Percentiles rank a stretch among this genome's conserved stretches.
Evolutionary conservation across 92 coral and sea anemone genomes (phyloP).

Genomic region (Phenganax stokvisi): DNA sequence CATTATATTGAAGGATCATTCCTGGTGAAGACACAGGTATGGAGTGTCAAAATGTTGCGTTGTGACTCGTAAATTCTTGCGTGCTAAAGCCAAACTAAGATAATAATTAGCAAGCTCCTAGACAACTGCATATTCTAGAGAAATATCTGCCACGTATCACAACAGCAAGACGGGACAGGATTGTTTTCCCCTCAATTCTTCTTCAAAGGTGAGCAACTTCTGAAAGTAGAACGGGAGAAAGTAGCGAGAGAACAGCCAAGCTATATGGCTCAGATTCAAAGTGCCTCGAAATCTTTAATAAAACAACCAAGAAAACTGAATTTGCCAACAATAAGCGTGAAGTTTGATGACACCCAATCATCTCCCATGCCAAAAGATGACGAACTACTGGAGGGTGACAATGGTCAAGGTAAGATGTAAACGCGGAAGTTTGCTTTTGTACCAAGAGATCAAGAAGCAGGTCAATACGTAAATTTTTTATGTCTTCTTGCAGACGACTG

Average conservation of each 20-base stretch:
- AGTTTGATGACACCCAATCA: constrained; percentile 30
- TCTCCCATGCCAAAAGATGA: constrained; percentile 31
- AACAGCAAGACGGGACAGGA: neutral
- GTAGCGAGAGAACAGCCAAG: constrained; percentile 34
- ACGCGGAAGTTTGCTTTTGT: neutral
- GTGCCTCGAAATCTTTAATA: constrained; percentile 24
- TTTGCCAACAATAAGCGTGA: constrained; percentile 24
- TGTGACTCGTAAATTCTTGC: constrained; percentile 31
- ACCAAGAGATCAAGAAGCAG: neutral
- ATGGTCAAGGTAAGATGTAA: constrained; percentile 15
- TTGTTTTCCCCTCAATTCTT: neutral
- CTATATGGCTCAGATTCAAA: constrained; percentile 27
- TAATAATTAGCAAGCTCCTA: neutral
- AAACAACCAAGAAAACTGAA: constrained; percentile 24
- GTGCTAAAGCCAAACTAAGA: neutral
- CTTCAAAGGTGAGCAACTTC: constrained; percentile 10
- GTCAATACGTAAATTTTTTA: neutral
- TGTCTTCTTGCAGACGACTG: constrained; percentile 13
- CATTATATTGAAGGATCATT: constrained; percentile 55
- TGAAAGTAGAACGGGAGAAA: constrained; percentile 34
- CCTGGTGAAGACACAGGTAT: constrained; percentile 22
- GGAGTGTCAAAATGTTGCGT: constrained; percentile 18
- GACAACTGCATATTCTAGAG: neutral
- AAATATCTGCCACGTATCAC: neutral
- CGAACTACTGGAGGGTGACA: constrained; percentile 28